Conservation (phyloP, 1,140 invertebrate genomes). For the Elymnias hypermnestra region DNA sequence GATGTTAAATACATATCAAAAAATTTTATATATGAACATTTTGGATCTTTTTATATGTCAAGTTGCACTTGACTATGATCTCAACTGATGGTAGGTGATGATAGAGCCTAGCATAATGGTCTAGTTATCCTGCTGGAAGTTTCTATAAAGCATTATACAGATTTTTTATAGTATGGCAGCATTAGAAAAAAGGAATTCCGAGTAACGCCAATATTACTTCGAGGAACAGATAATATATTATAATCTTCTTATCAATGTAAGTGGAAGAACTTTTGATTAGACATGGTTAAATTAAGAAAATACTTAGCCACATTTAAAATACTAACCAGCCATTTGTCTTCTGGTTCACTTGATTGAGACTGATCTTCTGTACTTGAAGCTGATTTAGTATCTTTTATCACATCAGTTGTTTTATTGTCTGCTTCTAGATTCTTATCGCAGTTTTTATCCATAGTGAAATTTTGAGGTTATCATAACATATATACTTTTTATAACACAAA, state of each 20-base stretch:
- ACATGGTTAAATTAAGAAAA: background rate
- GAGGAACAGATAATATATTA: background rate
- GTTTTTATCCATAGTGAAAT: background rate
- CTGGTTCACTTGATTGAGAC: constrained; percentile 16
- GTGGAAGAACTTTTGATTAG: background rate
- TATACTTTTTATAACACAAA: background rate
- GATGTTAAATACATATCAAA: no score
- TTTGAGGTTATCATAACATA: background rate
- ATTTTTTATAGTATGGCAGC: no score
- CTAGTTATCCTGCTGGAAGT: no score
- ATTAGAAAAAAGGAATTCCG: no score
- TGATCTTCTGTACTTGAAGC: constrained; percentile 5
- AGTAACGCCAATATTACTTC: no score
- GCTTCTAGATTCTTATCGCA: background rate
- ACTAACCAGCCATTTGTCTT: constrained; percentile 53
- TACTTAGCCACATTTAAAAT: background rate
- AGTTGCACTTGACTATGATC: no score
- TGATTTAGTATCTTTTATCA: background rate
- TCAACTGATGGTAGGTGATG: no score
- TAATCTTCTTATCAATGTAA: background rate
- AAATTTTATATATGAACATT: no score
- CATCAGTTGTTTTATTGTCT: background rate
- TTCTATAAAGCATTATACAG: no score
- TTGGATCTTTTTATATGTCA: no score
- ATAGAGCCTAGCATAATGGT: no score